These are phyloP conservation scores for Genyomyrus donnyi DNA, from an alignment of 2,113 vertebrate genomes.

Conservation along the genomic window DNA sequence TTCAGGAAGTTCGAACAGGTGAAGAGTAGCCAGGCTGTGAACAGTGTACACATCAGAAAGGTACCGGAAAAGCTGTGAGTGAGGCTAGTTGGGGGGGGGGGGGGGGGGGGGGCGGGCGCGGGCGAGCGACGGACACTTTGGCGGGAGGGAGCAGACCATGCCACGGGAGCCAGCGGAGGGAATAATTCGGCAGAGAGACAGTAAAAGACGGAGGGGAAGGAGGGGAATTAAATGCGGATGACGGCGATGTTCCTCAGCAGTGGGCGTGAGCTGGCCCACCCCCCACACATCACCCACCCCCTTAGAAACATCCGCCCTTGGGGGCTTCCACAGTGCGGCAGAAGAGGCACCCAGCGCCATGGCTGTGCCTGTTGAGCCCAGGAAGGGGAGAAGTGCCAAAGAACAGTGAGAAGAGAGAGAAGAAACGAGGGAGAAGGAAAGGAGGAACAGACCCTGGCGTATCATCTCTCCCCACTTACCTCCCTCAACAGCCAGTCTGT, in stretches of 20 bases:
- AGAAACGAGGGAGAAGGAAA: neutral
- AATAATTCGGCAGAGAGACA: conserved; percentile 29
- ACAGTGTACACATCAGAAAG: too few relatives aligned
- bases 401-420: neutral
- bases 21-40: neutral
- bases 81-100: neutral
- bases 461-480: neutral
- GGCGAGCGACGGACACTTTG: conserved; percentile 1
- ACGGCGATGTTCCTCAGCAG: conserved; percentile 5
- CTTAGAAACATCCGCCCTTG: neutral
- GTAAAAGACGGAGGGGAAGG: conserved; percentile 20
- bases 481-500: neutral
- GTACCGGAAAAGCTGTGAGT: neutral
- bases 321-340: neutral
- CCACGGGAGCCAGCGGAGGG: conserved; percentile 5
- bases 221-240: conserved; percentile 12
- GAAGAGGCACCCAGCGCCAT: neutral
- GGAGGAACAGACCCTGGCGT: neutral
- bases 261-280: neutral
- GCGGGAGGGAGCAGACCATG: neutral
- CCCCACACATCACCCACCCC: neutral
- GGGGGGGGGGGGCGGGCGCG: neutral
- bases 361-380: neutral
- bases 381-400: neutral
- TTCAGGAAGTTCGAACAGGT: neutral